Conservation (phyloP, 2,113 vertebrate genomes). For the Atractosteus spatula region DNA sequence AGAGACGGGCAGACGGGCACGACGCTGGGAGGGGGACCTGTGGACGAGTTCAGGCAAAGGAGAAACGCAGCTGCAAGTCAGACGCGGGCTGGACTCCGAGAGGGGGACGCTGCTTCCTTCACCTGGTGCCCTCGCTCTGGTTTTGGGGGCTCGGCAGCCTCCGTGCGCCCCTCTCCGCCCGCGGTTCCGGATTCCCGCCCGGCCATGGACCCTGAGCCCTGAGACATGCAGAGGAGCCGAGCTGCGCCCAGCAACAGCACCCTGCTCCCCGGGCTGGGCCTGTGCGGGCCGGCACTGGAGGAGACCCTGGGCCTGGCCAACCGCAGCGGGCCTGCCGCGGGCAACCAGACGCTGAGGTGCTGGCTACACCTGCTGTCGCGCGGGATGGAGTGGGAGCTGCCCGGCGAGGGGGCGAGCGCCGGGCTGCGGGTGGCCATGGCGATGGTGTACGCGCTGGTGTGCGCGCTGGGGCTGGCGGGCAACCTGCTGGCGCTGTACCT, state of each 20-base stretch:
- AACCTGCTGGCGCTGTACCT: constrained; percentile 71
- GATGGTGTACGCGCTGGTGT: constrained; percentile 68
- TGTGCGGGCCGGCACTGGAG: constrained; percentile 6
- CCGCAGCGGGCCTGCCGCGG: constrained; percentile 22
- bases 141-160: too few relatives aligned
- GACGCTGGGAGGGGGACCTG: too few relatives aligned
- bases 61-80: too few relatives aligned
- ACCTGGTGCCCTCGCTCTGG: too few relatives aligned
- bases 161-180: too few relatives aligned
- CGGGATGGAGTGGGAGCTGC: constrained; percentile 55
- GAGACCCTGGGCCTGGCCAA: constrained; percentile 42
- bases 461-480: constrained; percentile 68
- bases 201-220: too few relatives aligned
- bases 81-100: too few relatives aligned
- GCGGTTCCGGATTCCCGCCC: too few relatives aligned
- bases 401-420: constrained; percentile 57
- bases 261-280: constrained; percentile 34
- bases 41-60: too few relatives aligned
- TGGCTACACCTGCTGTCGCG: constrained; percentile 67
- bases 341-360: constrained; percentile 64
- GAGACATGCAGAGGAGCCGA: not conserved
- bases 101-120: too few relatives aligned
- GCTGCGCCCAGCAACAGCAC: constrained; percentile 39
- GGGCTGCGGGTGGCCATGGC: constrained; percentile 62
- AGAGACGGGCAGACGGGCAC: not conserved